Conservation (phyloP, 2,888 invertebrate genomes). For the Diarsia mendica region DNA sequence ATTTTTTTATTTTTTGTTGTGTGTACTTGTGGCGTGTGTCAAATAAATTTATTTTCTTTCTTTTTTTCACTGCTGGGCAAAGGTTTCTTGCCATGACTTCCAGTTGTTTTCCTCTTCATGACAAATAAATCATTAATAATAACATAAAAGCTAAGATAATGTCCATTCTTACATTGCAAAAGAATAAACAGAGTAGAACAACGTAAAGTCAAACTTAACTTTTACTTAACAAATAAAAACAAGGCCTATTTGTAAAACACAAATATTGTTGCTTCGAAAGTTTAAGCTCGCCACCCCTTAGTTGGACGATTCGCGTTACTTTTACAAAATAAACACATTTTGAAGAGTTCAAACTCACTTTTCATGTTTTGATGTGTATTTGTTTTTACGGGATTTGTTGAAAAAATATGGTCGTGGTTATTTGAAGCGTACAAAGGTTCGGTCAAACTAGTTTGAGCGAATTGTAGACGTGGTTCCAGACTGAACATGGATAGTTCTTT, state of each 20-base stretch:
- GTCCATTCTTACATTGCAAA: neutral
- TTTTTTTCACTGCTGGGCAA: too few relatives aligned
- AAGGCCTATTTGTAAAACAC: constrained; percentile 51
- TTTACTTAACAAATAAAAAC: constrained; percentile 56
- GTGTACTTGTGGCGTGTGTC: too few relatives aligned
- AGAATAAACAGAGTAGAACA: constrained; percentile 3
- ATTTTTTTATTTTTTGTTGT: too few relatives aligned
- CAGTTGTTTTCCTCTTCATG: too few relatives aligned
- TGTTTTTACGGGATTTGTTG: constrained; percentile 18
- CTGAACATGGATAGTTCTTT: too few relatives aligned
- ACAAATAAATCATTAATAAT: neutral
- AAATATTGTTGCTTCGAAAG: constrained; percentile 61
- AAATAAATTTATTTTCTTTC: too few relatives aligned
- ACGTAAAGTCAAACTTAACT: constrained; percentile 38
- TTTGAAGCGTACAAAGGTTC: neutral
- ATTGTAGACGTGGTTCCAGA: too few relatives aligned
- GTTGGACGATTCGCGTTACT: constrained; percentile 46
- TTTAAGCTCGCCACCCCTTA: constrained; percentile 41
- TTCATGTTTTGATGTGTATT: constrained; percentile 41
- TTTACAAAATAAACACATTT: constrained; percentile 55
- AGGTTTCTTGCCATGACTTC: too few relatives aligned
- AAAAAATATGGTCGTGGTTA: constrained; percentile 8
- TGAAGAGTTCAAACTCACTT: constrained; percentile 45
- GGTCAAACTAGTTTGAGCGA: too few relatives aligned
- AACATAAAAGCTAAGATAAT: neutral